phyloP scores from a whole-genome alignment of 1,140 invertebrate species.

The Drosophila rufa region DNA sequence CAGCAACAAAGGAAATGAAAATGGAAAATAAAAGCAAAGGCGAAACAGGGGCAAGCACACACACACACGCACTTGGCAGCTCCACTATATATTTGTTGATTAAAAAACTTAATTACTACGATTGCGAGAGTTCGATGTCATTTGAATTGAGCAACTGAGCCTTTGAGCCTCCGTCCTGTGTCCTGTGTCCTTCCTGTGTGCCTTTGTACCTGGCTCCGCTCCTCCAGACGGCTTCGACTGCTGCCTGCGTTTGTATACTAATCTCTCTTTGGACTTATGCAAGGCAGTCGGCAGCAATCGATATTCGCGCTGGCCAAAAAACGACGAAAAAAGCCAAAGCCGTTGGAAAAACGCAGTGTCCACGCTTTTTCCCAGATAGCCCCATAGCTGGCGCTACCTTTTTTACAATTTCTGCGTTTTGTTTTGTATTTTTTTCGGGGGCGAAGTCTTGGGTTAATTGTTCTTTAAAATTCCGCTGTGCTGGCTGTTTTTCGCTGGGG shows the following conservation, averaged over 20 bases:
- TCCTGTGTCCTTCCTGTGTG: neutral
- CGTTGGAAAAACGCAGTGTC: conserved; percentile 42
- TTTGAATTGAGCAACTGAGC: conserved; percentile 24
- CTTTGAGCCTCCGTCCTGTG: conserved; percentile 12
- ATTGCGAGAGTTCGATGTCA: conserved; percentile 49
- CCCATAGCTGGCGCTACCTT: conserved; percentile 3
- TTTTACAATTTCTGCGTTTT: conserved; percentile 8
- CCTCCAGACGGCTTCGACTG: neutral
- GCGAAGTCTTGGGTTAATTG: conserved; percentile 17
- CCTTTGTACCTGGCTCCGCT: conserved; percentile 13
- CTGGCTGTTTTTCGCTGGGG: conserved; percentile 20
- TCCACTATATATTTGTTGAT: conserved; percentile 51
- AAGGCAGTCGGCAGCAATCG: conserved; percentile 78
- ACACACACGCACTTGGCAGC: conserved; percentile 33
- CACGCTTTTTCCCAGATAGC: conserved; percentile 15
- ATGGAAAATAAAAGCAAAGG: conserved; percentile 49
- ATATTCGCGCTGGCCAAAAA: conserved; percentile 77
- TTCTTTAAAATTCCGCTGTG: conserved; percentile 33
- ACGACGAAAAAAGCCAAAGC: conserved; percentile 43
- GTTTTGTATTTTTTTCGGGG: conserved; percentile 1
- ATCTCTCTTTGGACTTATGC: conserved; percentile 77
- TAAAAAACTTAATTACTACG: conserved; percentile 69
- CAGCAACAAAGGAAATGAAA: conserved; percentile 47
- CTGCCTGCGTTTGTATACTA: conserved; percentile 47
- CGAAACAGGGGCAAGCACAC: conserved; percentile 42